Evolutionary conservation across 2,113 vertebrate species (phyloP), one percentile per base, ranked within the genome.

Genomic region (Tetrao urogallus): DNA sequence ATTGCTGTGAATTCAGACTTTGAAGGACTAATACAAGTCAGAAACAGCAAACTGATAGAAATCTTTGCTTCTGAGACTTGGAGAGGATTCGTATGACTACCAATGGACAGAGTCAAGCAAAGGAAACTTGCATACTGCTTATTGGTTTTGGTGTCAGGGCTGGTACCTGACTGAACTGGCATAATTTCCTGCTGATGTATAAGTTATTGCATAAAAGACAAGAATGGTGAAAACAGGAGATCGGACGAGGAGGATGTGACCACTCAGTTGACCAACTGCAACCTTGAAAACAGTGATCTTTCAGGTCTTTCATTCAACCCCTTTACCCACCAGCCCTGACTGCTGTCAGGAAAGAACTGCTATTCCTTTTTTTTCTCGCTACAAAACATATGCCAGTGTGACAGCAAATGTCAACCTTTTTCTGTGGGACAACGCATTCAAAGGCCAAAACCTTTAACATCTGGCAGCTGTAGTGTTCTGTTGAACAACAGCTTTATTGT

Each of bases 401-500:
- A 77, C 18, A 32, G 88, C 64, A 96, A 96, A 95, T 71, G 38
- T 69, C 79, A 52, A 2, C 13, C 5, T 88, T 94, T 73, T 86
- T 60, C 61, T 88, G 60, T 65, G 70, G 86, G 88, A 77, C 60
- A 69, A 84, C 45, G 74, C 13, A 21, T 50, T 52, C 15, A 9
- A 74, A 92, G 32, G 27, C 14, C 75, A 83, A 85, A 96, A 82
- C 48, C 84, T 96, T 86, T 69, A 94, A 82, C 77, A 91, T 96
- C 91, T 93, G 95, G 92, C 57, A 54, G 61, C 64, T 94, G 90
- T 72, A 86, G 92, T 58, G 90, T 94, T 90, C 88, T 97, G 91
- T 69, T 69, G 57, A 93, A 79, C 88, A 94, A 88, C 89, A 95
- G 95, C 88, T 97, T 95, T 93, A 86, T 72, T 94, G 93, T 42